These are phyloP conservation scores for Pachypanchax playfairii DNA, from an alignment of 2,113 vertebrate genomes.

Conservation along the genomic window DNA sequence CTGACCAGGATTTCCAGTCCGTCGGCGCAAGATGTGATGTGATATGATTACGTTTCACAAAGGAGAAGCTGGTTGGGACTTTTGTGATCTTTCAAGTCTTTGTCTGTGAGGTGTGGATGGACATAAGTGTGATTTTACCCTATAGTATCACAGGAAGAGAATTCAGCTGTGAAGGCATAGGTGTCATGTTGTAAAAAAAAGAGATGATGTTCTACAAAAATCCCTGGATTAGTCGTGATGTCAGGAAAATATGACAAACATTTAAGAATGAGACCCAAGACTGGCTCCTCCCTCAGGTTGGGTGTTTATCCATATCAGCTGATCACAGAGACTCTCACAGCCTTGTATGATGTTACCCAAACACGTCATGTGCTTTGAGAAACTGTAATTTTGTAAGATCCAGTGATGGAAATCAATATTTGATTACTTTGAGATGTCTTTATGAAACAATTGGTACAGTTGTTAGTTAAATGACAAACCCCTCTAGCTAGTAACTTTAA, in stretches of 20 bases:
- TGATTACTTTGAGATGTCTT: too few relatives aligned
- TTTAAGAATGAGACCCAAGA: too few relatives aligned
- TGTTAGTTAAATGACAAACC: too few relatives aligned
- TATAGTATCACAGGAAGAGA: constrained; percentile 3
- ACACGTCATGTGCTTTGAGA: too few relatives aligned
- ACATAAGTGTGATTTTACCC: constrained; percentile 42
- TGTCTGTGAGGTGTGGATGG: constrained; percentile 8
- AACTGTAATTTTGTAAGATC: too few relatives aligned
- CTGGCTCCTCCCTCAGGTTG: too few relatives aligned
- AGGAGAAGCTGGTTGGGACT: constrained; percentile 15
- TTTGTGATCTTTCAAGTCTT: constrained; percentile 14
- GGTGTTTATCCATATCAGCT: too few relatives aligned
- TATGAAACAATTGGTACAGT: too few relatives aligned
- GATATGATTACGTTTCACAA: constrained; percentile 49
- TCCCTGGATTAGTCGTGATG: background rate
- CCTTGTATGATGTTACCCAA: background rate
- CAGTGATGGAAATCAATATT: too few relatives aligned
- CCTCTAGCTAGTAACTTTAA: too few relatives aligned
- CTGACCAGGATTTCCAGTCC: constrained; percentile 44
- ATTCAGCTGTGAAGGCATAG: constrained; percentile 6
- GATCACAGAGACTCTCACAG: too few relatives aligned
- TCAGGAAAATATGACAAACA: too few relatives aligned
- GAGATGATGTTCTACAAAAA: background rate
- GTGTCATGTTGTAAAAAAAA: background rate
- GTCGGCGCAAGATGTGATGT: constrained; percentile 43